Percentiles rank a stretch among this genome's conserved stretches.
These are phyloP conservation scores for Clostera curtula DNA, from an alignment of 2,888 invertebrate species.

Conservation along the genomic window DNA sequence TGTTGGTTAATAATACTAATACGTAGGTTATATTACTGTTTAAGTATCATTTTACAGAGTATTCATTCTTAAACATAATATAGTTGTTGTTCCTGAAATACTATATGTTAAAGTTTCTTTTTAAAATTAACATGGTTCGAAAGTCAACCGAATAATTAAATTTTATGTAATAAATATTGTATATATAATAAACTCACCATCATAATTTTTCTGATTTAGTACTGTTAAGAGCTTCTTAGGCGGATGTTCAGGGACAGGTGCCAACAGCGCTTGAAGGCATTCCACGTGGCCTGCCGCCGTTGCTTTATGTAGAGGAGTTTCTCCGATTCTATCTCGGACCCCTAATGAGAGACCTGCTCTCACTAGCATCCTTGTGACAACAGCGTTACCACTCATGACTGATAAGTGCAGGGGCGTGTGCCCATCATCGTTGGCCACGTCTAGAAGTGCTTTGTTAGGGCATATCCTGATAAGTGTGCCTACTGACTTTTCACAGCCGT, in stretches of 20 bases:
- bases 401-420: conserved; percentile 92
- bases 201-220: conserved; percentile 89
- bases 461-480: conserved; percentile 84
- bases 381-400: conserved; percentile 83
- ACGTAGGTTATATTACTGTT: no score
- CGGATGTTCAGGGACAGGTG: conserved; percentile 68
- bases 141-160: no score
- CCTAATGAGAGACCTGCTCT: conserved; percentile 84
- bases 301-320: conserved; percentile 91
- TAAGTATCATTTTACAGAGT: no score
- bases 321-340: conserved; percentile 83
- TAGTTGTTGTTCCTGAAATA: no score
- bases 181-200: conserved; percentile 79
- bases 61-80: no score
- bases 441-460: conserved; percentile 84
- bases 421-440: conserved; percentile 86
- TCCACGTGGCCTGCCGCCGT: conserved; percentile 80
- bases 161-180: no score
- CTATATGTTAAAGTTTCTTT: no score
- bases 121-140: no score
- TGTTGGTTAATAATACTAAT: no score
- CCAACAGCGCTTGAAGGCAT: conserved; percentile 83
- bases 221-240: conserved; percentile 64
- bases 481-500: conserved; percentile 82
- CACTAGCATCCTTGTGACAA: conserved; percentile 84